Base-by-base conservation (phyloP, 2,797 vertebrate species). In the Sylvilagus floridanus region DNA sequence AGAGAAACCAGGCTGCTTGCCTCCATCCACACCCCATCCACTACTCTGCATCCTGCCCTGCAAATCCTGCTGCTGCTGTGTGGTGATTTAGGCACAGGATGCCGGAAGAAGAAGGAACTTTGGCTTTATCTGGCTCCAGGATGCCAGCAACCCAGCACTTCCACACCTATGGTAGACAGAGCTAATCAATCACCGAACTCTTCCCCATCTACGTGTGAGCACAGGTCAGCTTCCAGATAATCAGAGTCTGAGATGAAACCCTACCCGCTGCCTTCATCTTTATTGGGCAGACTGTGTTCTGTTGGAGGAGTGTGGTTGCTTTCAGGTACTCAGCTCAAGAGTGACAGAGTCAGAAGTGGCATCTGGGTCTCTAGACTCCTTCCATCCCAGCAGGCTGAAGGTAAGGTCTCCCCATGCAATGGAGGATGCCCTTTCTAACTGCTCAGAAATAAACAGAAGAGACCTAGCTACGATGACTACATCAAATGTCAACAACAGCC, bases 241-340 rank as follows among this genome's bases (percentile, higher is more conserved):
- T 60, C 76, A 83, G 69, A 69, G 14, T 47, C 89, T 66, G 81
- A 69, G 32, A 88, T 81, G 72, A 86, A 93, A 47, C 21, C 32
- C 8, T 28, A 83, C 57, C 60, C 30, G 71, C 76, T 63, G 21
- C 54, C 52, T 77, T 75, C 52, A 57, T 37, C 32, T 92, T 88
- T 65, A 14, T 28, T 66, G 28, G 47, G 37, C 72, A 91, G 89
- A 72, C 24, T 10, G 37, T 69, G 62, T 50, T 28, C 30, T 35
- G 13, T 68, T 37, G 90, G 54, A 71, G 42, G 13, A 6, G 57
- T 11, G 14, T 32, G 52, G 81, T 26, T 76, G 72, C 32, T 35
- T 88, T 88, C 83, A 79, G 63, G 19, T 62, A n/a, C 60, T 24
- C 2, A 78, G 63, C 60, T 35, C 73, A 19, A 63, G 32, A 37